Base-by-base conservation (phyloP, 2,888 invertebrate genomes). In the Euclidia mi region DNA sequence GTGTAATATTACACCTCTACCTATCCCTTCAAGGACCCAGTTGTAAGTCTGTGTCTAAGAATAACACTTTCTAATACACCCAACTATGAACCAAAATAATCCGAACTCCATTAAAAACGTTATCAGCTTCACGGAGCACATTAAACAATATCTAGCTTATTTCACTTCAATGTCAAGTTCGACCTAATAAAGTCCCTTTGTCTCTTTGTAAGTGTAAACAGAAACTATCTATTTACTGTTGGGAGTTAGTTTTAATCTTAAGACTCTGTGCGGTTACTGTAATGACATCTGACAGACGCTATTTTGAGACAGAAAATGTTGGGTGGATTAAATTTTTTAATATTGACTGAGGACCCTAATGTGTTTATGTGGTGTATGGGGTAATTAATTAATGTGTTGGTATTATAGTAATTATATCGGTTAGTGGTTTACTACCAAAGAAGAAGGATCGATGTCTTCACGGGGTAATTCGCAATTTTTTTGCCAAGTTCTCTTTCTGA, bases 61-160 rank as follows among this genome's bases (percentile, higher is more conserved):
- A n/a, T n/a, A n/a, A n/a, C n/a, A n/a, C n/a, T n/a, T n/a, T n/a
- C n/a, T n/a, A n/a, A n/a, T n/a, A n/a, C n/a, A n/a, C n/a, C n/a
- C n/a, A n/a, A n/a, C n/a, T n/a, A n/a, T n/a, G n/a, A n/a, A n/a
- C 20, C 20, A 6, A 25, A 25, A 25, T 25, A 25, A 6, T 25
- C 20, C 20, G 20, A 25, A 25, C 29, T 1, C 3, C 29, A 2
- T 29, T 42, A 11, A 29, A 15, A 10, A 29, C n/a, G 25, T 14
- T 42, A n/a, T 46, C 34, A 4, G 20, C 10, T 40, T 10, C 40
- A 32, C 32, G 0, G 25, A 43, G 34, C 14, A 14, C 29, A 35
- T 32, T 28, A 17, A 53, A 53, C 66, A 60, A 66, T 60, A 66
- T 60, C 55, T 47, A 55, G 49, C 66, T 66, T 66, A 42, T 55